Evolutionary conservation across 2,113 vertebrate species (phyloP).

Genomic region (Mixornis gularis): DNA sequence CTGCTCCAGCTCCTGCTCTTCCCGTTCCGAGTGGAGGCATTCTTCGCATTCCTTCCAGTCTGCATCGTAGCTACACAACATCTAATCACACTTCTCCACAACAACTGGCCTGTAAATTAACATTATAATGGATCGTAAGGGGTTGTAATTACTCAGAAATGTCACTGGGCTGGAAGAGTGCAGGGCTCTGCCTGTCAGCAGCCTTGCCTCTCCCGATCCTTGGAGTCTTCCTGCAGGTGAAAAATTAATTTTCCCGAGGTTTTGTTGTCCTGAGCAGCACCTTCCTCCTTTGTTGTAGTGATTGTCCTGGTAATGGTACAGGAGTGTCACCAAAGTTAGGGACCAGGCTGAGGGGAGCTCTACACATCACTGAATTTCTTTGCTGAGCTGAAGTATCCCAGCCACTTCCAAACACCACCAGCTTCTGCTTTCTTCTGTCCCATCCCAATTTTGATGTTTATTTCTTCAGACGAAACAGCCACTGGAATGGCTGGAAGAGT

Average conservation of each 20-base stretch:
- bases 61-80: conserved; percentile 65
- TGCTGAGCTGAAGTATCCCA: neutral
- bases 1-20: conserved; percentile 52
- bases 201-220: neutral
- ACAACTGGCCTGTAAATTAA: conserved; percentile 80
- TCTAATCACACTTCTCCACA: conserved; percentile 82
- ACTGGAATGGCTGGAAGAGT: neutral
- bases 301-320: neutral
- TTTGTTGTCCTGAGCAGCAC: neutral
- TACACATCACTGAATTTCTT: neutral
- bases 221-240: neutral
- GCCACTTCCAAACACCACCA: neutral
- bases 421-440: neutral
- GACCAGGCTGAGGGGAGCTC: neutral
- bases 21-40: conserved; percentile 56
- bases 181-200: neutral
- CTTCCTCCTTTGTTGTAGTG: neutral
- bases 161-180: neutral
- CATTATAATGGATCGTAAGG: conserved; percentile 76
- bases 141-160: conserved; percentile 43
- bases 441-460: neutral
- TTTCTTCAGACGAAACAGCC: neutral
- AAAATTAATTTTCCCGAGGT: neutral
- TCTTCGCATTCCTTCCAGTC: conserved; percentile 82
- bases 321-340: neutral